Evolutionary conservation across 2,797 vertebrate species (phyloP).

Genomic region (Peromyscus attwateri): DNA sequence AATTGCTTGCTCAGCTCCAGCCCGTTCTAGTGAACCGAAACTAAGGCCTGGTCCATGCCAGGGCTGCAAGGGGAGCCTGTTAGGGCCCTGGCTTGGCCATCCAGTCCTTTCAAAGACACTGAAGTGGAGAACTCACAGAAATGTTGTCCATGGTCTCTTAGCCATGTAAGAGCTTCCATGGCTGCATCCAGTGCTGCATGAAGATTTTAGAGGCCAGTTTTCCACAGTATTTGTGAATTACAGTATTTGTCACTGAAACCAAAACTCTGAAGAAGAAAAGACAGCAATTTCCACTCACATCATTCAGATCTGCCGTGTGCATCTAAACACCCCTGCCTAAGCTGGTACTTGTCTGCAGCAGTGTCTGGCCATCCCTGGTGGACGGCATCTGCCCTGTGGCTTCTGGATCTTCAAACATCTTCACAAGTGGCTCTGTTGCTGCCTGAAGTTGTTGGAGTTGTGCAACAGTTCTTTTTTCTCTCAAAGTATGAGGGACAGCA

Average conservation of each 20-base stretch:
- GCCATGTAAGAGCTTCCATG: constrained; percentile 98
- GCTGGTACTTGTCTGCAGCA: neutral
- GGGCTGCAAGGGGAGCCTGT: no score
- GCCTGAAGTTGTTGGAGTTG: constrained; percentile 97
- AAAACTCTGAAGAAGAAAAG: constrained; percentile 97
- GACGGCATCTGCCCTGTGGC: constrained; percentile 98
- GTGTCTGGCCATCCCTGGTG: constrained; percentile 86
- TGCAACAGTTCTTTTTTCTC: constrained; percentile 96
- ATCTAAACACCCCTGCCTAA: constrained; percentile 88
- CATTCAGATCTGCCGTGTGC: constrained; percentile 96
- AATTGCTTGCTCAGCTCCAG: no score
- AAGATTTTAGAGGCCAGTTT: constrained; percentile 98
- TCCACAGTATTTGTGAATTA: constrained; percentile 95
- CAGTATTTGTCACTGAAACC: constrained; percentile 95
- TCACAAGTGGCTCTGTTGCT: constrained; percentile 97
- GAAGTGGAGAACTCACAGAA: constrained; percentile 96
- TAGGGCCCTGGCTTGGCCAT: no score
- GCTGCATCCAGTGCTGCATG: constrained; percentile 99
- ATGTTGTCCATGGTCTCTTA: constrained; percentile 99
- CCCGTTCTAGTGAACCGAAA: no score
- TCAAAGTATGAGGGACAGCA: constrained; percentile 87
- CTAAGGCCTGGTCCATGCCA: no score
- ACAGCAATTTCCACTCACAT: constrained; percentile 97
- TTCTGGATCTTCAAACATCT: constrained; percentile 99
- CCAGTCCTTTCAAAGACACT: constrained; percentile 87